phyloP scores from a whole-genome alignment of 2,113 vertebrate genomes.

The Collichthys lucidus region DNA sequence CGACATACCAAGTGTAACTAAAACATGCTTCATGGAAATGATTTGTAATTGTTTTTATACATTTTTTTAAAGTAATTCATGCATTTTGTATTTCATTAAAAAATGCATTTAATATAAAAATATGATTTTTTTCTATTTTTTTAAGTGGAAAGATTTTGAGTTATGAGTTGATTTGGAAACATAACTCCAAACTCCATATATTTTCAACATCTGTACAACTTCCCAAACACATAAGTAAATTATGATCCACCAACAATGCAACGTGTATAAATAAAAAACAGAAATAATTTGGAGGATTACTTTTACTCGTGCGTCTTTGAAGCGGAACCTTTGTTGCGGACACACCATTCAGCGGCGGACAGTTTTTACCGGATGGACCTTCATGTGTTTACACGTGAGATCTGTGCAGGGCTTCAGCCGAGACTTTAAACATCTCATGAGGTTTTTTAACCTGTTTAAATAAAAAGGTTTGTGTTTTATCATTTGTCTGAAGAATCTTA shows the following conservation, averaged over 20 bases:
- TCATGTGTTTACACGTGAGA: slow-evolving; percentile 78
- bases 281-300: too few species aligned
- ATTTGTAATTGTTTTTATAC: neutral
- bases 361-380: slow-evolving; percentile 44
- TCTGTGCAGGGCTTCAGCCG: neutral
- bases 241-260: neutral
- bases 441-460: fast-evolving
- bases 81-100: neutral
- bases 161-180: neutral
- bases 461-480: slow-evolving; percentile 23
- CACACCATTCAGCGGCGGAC: slow-evolving; percentile 33
- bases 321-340: slow-evolving; percentile 65
- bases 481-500: neutral
- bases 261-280: neutral
- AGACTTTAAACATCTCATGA: neutral
- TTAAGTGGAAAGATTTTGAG: neutral
- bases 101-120: neutral
- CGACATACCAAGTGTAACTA: neutral
- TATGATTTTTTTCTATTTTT: neutral
- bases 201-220: neutral
- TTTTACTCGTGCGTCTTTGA: neutral
- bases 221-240: neutral
- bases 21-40: neutral
- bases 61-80: neutral
- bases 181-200: too few species aligned